phyloP scores from a whole-genome alignment of 1,140 invertebrate species.

The Pseudomyrmex gracilis region DNA sequence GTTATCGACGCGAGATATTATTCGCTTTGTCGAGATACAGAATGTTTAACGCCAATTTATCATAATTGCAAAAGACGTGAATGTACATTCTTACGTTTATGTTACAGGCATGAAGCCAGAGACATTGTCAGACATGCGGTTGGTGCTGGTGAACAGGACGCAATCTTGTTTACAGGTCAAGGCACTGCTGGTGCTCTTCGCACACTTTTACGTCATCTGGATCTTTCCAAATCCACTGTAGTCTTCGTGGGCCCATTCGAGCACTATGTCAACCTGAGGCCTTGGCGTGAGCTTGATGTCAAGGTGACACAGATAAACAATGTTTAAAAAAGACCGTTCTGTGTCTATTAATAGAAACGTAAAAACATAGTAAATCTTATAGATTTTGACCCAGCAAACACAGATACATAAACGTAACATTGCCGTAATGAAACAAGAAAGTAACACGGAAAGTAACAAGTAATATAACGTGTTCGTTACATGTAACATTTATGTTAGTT shows the following conservation, averaged over 20 bases:
- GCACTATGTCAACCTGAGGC: conserved; percentile 93
- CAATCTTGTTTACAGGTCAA: conserved; percentile 92
- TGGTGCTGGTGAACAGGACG: conserved; percentile 93
- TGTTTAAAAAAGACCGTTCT: too few relatives aligned
- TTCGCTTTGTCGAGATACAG: too few relatives aligned
- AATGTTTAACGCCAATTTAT: not conserved
- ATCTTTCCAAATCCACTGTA: conserved; percentile 87
- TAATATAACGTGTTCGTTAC: too few relatives aligned
- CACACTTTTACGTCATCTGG: conserved; percentile 87
- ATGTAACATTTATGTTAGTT: too few relatives aligned
- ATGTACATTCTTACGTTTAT: conserved; percentile 28
- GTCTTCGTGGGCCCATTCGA: conserved; percentile 95
- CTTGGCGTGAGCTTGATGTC: conserved; percentile 93
- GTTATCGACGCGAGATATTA: too few relatives aligned
- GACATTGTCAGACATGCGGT: conserved; percentile 93
- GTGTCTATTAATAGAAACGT: too few relatives aligned
- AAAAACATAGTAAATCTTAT: too few relatives aligned
- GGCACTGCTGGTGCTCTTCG: conserved; percentile 91
- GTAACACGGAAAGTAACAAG: too few relatives aligned
- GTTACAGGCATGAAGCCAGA: conserved; percentile 91
- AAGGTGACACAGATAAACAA: conserved; percentile 87
- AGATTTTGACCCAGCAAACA: too few relatives aligned
- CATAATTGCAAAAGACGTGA: not conserved
- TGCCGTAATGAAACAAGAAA: too few relatives aligned
- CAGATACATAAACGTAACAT: too few relatives aligned